Conservation (phyloP, 2,888 invertebrate species). For the Aplocera efformata region DNA sequence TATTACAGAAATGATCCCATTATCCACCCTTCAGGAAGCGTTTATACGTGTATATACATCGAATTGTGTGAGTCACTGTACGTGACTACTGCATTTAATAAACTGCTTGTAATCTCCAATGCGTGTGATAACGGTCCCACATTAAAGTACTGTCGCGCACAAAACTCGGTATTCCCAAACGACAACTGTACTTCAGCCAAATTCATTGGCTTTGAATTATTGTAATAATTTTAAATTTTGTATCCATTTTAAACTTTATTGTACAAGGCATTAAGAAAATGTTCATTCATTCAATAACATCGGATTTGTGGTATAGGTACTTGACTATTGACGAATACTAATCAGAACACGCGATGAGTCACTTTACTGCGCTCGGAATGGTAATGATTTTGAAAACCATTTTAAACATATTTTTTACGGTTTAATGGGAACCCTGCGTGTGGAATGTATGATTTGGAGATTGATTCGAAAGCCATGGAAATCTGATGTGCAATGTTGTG, state of each 20-base stretch:
- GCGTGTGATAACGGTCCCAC: constrained; percentile 50
- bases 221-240: too few species aligned
- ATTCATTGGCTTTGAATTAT: too few species aligned
- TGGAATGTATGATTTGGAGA: constrained; percentile 15
- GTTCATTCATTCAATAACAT: too few species aligned
- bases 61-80: constrained; percentile 46
- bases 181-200: too few species aligned
- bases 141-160: constrained; percentile 50
- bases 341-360: constrained; percentile 29
- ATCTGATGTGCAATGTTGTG: neutral
- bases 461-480: constrained; percentile 5
- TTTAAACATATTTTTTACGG: constrained; percentile 9
- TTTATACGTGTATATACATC: constrained; percentile 19
- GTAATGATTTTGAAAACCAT: constrained; percentile 16
- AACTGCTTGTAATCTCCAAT: constrained; percentile 43
- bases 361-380: constrained; percentile 14
- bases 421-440: constrained; percentile 14
- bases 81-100: constrained; percentile 58
- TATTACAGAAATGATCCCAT: constrained; percentile 25
- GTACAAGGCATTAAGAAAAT: too few species aligned
- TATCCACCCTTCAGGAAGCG: constrained; percentile 27
- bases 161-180: constrained; percentile 51
- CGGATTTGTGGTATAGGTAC: too few species aligned
- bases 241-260: too few species aligned
- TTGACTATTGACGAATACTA: constrained; percentile 46